Evolutionary conservation across 2,797 vertebrate species (phyloP).

Genomic region (Cygnus olor): DNA sequence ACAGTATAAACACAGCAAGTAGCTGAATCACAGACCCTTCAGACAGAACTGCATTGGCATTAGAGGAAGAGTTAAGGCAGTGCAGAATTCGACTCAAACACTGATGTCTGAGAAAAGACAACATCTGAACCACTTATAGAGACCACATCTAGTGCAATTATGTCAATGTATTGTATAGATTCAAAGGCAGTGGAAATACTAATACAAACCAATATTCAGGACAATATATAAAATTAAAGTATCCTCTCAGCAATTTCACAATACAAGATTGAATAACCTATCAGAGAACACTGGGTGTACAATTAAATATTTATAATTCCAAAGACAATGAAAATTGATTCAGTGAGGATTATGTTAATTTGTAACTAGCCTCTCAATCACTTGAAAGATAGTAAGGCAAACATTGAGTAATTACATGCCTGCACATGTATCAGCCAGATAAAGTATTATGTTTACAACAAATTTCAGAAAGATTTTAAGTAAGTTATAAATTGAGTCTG

Average conservation of each 20-base stretch:
- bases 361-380: neutral
- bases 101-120: neutral
- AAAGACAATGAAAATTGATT: constrained; percentile 22
- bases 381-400: neutral
- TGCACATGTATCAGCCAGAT: neutral
- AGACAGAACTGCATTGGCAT: neutral
- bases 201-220: neutral
- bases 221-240: neutral
- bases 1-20: neutral
- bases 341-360: constrained; percentile 15
- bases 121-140: neutral
- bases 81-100: neutral
- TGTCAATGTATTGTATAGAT: neutral
- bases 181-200: neutral
- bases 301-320: constrained; percentile 15
- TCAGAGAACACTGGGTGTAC: neutral
- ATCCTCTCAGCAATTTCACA: neutral
- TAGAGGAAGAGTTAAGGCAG: neutral
- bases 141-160: neutral
- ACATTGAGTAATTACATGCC: neutral
- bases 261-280: neutral
- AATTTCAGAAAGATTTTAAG: neutral
- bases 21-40: neutral
- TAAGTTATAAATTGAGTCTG: neutral
- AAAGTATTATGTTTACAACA: neutral